Base-by-base conservation (phyloP, 1,140 invertebrate genomes). In the Cotesia typhae region DNA sequence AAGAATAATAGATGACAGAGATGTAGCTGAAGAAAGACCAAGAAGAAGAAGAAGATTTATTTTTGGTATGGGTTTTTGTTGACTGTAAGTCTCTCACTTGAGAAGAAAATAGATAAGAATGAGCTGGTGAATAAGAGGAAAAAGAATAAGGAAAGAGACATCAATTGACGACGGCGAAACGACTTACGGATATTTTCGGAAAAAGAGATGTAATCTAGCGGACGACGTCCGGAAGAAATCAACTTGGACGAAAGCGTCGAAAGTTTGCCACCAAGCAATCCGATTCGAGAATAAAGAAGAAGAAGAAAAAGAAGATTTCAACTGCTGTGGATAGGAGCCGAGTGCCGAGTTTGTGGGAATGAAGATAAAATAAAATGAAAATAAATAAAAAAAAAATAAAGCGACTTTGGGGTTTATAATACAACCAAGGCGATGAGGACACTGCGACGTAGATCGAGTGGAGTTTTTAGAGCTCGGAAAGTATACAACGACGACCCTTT, bases 231-330 rank as follows among this genome's bases (percentile, higher is more conserved):
- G 63, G 51, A 66, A 71, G 36, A 71, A 71, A 71, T 66, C 47
- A 66, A 71, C 28, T 71, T 41, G 66, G 10, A 61, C 53, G 6
- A 59, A 61, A 61, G 61, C 63, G 63, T 71, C 52, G 63, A 71
- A 71, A 71, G 63, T 71, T 71, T 65, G 70, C 60, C 70, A 66
- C 70, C 60, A 71, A 64, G 70, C 70, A 71, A 71, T 71, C 70
- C 61, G 63, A 71, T 71, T 63, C 59, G 35, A 67, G 41, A 47
- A 37, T 52, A 57, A 28, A 68, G 67, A 67, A 67, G 35, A 57
- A 64, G 35, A 17, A 61, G 41, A 67, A 67, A 52, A 65, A 64
- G 52, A 52, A 51, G 35, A 20, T 51, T 35, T 52, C 7, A 47
- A 47, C 41, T 47, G 6, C 5, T 17, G 51, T 51, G 70, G 57